phyloP scores from a whole-genome alignment of 2,113 vertebrate species.

The Setophaga coronata region DNA sequence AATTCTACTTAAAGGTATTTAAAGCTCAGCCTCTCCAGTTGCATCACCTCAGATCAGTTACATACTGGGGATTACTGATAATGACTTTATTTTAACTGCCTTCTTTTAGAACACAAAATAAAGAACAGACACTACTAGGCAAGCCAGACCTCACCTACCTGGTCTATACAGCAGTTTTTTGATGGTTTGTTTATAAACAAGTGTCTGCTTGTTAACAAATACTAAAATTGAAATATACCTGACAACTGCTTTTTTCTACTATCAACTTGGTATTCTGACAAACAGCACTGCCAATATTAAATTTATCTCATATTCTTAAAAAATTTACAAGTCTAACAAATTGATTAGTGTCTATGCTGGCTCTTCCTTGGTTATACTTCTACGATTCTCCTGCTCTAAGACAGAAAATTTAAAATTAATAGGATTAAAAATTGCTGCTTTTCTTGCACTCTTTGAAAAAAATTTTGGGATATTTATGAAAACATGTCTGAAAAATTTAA shows the following conservation, averaged over 20 bases:
- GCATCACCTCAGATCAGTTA: background rate
- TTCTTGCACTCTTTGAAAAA: background rate
- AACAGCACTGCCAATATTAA: background rate
- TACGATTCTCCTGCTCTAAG: background rate
- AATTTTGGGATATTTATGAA: rapidly evolving
- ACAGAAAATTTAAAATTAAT: background rate
- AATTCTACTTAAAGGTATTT: constrained; percentile 74
- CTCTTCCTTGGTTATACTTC: background rate
- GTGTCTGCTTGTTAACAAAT: background rate
- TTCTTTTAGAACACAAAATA: background rate
- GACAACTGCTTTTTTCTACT: background rate
- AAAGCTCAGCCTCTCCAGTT: background rate
- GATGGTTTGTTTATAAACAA: background rate
- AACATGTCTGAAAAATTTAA: background rate
- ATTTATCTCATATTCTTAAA: background rate
- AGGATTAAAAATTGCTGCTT: background rate
- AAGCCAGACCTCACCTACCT: background rate
- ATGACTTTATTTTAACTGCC: background rate
- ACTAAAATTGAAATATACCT: background rate
- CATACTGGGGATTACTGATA: background rate
- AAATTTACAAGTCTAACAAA: background rate
- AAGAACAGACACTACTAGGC: background rate
- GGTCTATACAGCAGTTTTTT: background rate
- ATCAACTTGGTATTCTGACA: background rate
- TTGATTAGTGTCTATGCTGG: background rate